A percentile compares a stretch with the other conserved stretches of the same genome.
These are phyloP conservation scores for Pristionchus mayeri DNA, from an alignment of 2,888 invertebrate genomes.

Conservation along the genomic window DNA sequence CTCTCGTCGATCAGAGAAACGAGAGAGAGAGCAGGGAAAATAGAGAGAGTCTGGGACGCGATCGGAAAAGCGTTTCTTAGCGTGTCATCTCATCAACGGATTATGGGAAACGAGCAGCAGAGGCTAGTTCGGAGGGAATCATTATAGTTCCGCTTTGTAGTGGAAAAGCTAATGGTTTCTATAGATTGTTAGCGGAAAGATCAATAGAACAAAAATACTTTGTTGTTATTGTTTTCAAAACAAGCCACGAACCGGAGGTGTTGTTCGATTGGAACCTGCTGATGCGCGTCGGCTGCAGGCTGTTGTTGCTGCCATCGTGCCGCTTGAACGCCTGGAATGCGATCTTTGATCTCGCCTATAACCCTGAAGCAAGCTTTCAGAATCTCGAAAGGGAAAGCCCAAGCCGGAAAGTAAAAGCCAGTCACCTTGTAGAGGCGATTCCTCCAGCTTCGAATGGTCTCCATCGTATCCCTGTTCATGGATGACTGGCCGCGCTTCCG, in stretches of 20 bases:
- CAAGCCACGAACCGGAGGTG: constrained; percentile 2
- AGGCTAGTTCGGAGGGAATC: too few relatives aligned
- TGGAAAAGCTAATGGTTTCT: too few relatives aligned
- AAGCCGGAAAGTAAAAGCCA: neutral
- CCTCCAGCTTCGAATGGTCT: constrained; percentile 67
- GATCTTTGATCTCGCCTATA: neutral
- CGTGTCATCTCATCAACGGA: too few relatives aligned
- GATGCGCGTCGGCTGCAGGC: neutral
- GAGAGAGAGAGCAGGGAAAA: too few relatives aligned
- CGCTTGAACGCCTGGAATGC: constrained; percentile 41
- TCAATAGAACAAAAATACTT: too few relatives aligned
- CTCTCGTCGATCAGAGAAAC: too few relatives aligned
- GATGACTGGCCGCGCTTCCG: constrained; percentile 31
- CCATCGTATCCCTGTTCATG: constrained; percentile 46
- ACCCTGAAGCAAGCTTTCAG: neutral
- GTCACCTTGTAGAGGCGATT: constrained; percentile 66
- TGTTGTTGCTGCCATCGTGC: neutral
- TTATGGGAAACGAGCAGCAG: too few relatives aligned
- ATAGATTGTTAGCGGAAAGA: too few relatives aligned
- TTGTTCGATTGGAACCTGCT: neutral
- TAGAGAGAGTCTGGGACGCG: too few relatives aligned
- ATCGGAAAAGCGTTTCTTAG: too few relatives aligned
- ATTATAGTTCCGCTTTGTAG: too few relatives aligned
- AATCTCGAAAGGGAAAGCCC: neutral
- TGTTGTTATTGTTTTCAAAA: too few relatives aligned